A percentile compares a stretch with the other conserved stretches of the same genome.
Evolutionary conservation across 2,113 vertebrate genomes (phyloP).

Genomic region (Onychostoma macrolepis): DNA sequence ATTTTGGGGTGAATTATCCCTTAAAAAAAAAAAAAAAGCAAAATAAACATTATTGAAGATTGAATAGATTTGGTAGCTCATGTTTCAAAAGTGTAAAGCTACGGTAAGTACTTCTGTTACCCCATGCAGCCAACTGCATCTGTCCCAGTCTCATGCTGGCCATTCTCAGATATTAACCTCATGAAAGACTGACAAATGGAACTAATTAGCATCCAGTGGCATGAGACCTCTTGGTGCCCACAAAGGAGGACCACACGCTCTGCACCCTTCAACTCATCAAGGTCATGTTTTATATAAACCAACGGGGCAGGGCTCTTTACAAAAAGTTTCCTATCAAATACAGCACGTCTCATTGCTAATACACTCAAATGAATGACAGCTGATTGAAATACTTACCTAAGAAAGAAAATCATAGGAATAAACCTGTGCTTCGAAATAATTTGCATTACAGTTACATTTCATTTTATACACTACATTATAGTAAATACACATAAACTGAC

Average conservation of each 20-base stretch:
- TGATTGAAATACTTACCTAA: background rate
- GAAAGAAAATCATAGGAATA: background rate
- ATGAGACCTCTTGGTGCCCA: conserved; percentile 57
- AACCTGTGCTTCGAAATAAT: background rate
- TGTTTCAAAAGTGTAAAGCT: background rate
- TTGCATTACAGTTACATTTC: background rate
- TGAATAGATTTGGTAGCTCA: background rate
- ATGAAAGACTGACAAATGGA: conserved; percentile 62
- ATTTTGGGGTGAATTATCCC: background rate
- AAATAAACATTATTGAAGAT: background rate
- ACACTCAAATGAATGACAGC: background rate
- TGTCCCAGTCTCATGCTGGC: conserved; percentile 1
- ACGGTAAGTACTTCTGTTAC: conserved; percentile 31
- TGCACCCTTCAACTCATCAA: conserved; percentile 30
- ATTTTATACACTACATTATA: background rate
- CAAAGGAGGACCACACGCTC: conserved; percentile 53
- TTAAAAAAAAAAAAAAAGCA: background rate
- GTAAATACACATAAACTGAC: conserved; percentile 30
- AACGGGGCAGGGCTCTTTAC: background rate
- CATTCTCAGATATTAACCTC: conserved; percentile 50
- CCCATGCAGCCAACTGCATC: conserved; percentile 15
- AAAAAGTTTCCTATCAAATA: background rate
- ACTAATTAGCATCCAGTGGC: conserved; percentile 65
- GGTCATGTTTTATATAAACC: conserved; percentile 26
- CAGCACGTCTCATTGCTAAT: background rate